Base-by-base conservation (phyloP, 2,888 invertebrate species). In the Cephus nigrinus region DNA sequence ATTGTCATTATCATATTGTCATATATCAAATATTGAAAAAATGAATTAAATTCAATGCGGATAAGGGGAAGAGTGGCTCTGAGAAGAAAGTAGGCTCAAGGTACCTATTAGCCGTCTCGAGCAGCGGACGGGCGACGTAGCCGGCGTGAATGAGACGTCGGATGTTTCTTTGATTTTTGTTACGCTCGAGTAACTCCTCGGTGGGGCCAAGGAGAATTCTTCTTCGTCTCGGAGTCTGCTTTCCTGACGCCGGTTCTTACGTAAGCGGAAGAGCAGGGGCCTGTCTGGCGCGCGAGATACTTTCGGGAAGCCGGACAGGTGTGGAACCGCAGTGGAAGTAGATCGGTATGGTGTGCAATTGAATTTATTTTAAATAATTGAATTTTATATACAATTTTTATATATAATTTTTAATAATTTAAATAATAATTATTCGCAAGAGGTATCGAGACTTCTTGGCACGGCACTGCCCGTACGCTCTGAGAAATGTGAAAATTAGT, bases 151-250 rank as follows among this genome's bases (percentile, higher is more conserved):
- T 71, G 71, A 71, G 71, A 31, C 15, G 71, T 32, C 71, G 71
- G 71, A 71, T 71, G 74, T 74, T 69, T 73, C 80, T 80, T 80
- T 80, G 76, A 84, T 82, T 82, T 83, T 82, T 77, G 77, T 81
- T 79, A 82, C 82, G 85, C 82, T 83, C 82, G 81, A 82, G 79
- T 82, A 81, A 82, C 68, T 73, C 81, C 35, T 35, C 35, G 35
- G 12, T 3, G 80, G 75, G 23, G 23, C 55, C 55, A 23, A 23
- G 71, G 76, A 82, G 79, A 75, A 76, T 77, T 76, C 76, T 73
- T 35, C 75, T 55, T 55, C 68, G 36, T 74, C 75, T 32, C 71
- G 73, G 75, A 69, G 68, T 80, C 77, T 73, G 30, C 23, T 34
- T 77, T 76, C 78, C 71, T 68, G 76, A 30, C 36, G 68, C 69